phyloP scores from a whole-genome alignment of 2,113 vertebrate species.

The Strix aluco region DNA sequence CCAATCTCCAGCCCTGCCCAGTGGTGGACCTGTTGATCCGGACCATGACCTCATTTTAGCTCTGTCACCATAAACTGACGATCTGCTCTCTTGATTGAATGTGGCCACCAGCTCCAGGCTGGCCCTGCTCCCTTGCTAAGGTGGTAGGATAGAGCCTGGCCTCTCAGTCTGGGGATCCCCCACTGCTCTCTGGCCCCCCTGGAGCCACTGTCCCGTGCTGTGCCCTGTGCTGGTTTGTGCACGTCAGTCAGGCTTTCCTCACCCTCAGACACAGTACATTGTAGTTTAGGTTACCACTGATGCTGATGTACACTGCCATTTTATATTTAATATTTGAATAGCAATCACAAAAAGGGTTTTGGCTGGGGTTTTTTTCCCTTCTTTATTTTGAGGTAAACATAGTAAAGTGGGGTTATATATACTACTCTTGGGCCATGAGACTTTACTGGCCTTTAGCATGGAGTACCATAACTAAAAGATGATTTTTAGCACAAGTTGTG shows the following conservation, averaged over 20 bases:
- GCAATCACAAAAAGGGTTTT: background rate
- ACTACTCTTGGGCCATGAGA: background rate
- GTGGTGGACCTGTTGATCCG: rapidly evolving
- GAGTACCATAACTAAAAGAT: background rate
- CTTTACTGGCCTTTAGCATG: background rate
- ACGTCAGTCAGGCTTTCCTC: background rate
- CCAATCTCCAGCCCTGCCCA: background rate
- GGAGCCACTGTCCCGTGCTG: background rate
- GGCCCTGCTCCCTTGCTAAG: background rate
- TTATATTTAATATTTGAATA: background rate
- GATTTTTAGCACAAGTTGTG: background rate
- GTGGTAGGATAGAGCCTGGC: too few species aligned
- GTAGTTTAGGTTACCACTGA: background rate
- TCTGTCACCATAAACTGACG: background rate
- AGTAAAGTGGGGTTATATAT: background rate
- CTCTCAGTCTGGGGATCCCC: background rate
- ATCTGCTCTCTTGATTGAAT: background rate
- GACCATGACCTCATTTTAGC: background rate
- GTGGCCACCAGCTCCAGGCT: background rate
- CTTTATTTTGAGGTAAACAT: background rate
- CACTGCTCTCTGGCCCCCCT: rapidly evolving
- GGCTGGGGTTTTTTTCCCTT: rapidly evolving
- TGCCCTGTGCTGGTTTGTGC: background rate
- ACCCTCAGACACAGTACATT: rapidly evolving
- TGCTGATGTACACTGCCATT: background rate